A percentile compares a stretch with the other conserved stretches of the same genome.
Evolutionary conservation across 1,140 invertebrate species (phyloP).

Genomic region (Manduca sexta): DNA sequence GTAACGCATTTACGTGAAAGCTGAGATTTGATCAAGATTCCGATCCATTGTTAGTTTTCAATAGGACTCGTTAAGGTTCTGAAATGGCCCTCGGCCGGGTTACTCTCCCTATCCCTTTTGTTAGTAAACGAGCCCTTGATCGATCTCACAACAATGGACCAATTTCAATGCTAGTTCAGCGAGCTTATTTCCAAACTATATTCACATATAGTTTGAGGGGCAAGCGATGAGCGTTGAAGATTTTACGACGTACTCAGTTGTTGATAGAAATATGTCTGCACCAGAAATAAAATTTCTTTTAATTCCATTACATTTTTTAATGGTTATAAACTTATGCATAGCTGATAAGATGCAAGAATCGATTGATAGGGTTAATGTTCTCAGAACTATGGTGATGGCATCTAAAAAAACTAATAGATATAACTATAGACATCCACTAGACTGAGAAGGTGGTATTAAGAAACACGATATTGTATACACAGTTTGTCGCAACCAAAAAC

Average conservation of each 20-base stretch:
- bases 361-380: too few species aligned
- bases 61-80: conserved; percentile 34
- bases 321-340: too few species aligned
- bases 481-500: not conserved
- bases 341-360: too few species aligned
- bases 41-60: conserved; percentile 33
- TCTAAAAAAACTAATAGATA: too few species aligned
- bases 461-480: too few species aligned
- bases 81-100: conserved; percentile 26
- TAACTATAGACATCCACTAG: too few species aligned
- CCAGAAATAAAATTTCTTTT: too few species aligned
- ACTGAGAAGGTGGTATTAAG: too few species aligned
- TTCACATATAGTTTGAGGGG: conserved; percentile 9
- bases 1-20: conserved; percentile 16
- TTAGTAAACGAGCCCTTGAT: conserved; percentile 38
- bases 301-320: too few species aligned
- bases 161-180: conserved; percentile 34
- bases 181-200: conserved; percentile 19
- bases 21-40: conserved; percentile 26
- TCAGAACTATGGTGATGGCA: too few species aligned
- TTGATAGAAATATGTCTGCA: too few species aligned
- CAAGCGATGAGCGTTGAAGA: not conserved
- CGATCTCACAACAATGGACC: conserved; percentile 34
- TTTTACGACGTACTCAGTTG: too few species aligned
- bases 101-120: conserved; percentile 29